Evolutionary conservation across 2,888 invertebrate genomes (phyloP), one percentile per base, ranked within the genome.

Genomic region (Lamellibrachia satsuma): DNA sequence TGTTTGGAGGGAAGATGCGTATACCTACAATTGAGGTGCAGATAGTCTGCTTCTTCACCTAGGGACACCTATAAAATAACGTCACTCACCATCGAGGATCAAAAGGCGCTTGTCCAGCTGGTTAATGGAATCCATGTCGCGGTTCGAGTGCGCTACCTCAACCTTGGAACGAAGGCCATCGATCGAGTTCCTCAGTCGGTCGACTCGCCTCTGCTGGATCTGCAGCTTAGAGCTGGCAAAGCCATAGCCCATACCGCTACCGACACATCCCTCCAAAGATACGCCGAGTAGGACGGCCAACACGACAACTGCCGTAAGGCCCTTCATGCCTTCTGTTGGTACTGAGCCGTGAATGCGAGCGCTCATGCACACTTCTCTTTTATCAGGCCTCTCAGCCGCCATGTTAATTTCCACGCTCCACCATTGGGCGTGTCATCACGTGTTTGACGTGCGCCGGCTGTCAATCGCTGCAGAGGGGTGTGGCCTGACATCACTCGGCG

Each of bases 211-310:
- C 52, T 91, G 52, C 52, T 52, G 52, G 91, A 52, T 91, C 39
- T 52, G 52, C 91, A 91, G 52, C 91, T 91, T 91, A 57, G 91
- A 52, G 91, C 91, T 91, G 91, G 91, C 91, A 39, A 91, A 57
- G 57, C 91, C 91, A 57, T 91, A 91, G 39, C 57, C 52, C 91
- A 91, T 91, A 52, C 55, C 52, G 11, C 4, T 75, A 22, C 75
- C 75, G 75, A 75, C 75, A 75, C 75, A 75, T 75, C 52, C 91
- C 11, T 52, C 52, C 91, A 91, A 52, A 39, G 91, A 55, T 11
- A 91, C 52, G 91, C 91, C 91, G 39, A 51, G 52, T 52, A 91
- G 11, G 52, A 91, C 52, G 52, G 52, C 91, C 52, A 91, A 55
- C 39, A 91, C 52, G 52, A 57, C 91, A n/a, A 91, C 57, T 52